Evolutionary conservation across 2,113 vertebrate species (phyloP), one percentile per base, ranked within the genome.

Genomic region (Megalops atlanticus): DNA sequence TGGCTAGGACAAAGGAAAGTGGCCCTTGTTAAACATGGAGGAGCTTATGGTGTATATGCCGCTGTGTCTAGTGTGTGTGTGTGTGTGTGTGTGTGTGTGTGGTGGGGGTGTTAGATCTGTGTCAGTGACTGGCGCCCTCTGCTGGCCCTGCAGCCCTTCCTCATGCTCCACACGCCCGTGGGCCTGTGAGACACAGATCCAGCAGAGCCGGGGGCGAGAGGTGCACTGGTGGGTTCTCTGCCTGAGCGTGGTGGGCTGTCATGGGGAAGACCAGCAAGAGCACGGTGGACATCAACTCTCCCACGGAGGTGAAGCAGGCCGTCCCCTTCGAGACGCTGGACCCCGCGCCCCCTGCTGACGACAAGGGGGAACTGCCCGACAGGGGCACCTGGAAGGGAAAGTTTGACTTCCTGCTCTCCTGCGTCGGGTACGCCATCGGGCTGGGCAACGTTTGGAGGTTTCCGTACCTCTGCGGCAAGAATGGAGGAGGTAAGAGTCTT

Each of bases 371-470:
- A 16, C 82, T 94, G 49, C 92, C 95, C 0, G 95, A 96, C 5
- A 89, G 96, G 83, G 96, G 96, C 1, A 92, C 94, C 83, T 98
- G 96, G 96, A 97, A 98, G 84, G 96, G 96, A 24, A 96, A 90
- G 84, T 97, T 98, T 85, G 96, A 98, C 84, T 98, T 98, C 87
- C 84, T 98, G 82, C 90, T 98, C 78, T 98, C 96, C 4, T 97
- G 96, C 0, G 92, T 97, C 47, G 96, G 96, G 58, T 97, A 96
- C 0, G 96, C 96, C 74, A 97, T 97, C 0, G 96, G 96, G 3
- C 91, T 98, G 47, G 96, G 96, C 74, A 97, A 97, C 0, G 96
- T 98, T 64, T 98, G 96, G 96, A 93, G 96, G 80, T 98, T 98
- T 83, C 96, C 96, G 0, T 98, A 98, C 84, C 94, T 98, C 78